A percentile compares a stretch with the other conserved stretches of the same genome.
phyloP scores from a whole-genome alignment of 2,888 invertebrate species.

The Clusia tigrina region DNA sequence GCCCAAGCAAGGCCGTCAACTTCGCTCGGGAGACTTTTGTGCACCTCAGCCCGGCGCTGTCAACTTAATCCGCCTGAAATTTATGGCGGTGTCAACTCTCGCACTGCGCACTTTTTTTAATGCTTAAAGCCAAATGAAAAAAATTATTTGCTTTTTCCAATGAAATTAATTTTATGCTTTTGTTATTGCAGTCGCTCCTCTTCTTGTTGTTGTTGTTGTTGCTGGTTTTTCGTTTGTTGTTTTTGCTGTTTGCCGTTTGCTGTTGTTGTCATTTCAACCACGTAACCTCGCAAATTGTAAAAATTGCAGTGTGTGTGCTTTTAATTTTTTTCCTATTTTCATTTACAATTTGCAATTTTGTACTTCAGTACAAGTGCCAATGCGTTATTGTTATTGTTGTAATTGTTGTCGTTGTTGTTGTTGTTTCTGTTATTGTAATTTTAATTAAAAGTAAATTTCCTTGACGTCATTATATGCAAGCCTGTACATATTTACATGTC shows the following conservation, averaged over 20 bases:
- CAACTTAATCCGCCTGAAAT: constrained; percentile 2
- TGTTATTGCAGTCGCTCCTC: background rate
- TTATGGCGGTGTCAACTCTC: constrained; percentile 5
- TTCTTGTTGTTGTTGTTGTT: too few relatives aligned
- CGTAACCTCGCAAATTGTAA: background rate
- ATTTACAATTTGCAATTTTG: constrained; percentile 11
- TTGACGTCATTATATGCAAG: background rate
- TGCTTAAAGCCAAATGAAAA: background rate
- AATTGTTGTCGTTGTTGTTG: background rate
- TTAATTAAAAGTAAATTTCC: constrained; percentile 28
- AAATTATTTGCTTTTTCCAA: background rate
- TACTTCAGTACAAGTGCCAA: background rate
- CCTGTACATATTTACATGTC: background rate
- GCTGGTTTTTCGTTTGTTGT: too few relatives aligned
- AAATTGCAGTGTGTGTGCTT: too few relatives aligned
- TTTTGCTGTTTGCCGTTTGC: too few relatives aligned
- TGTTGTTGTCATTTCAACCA: background rate
- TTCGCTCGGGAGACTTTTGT: background rate
- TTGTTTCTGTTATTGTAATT: constrained; percentile 26
- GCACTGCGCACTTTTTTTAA: background rate
- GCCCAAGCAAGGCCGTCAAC: background rate
- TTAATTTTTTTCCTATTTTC: background rate
- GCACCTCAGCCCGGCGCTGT: background rate
- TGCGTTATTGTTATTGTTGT: background rate
- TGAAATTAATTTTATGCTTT: background rate